Evolutionary conservation across 2,888 invertebrate genomes (phyloP).

Genomic region (Protophormia terraenovae): DNA sequence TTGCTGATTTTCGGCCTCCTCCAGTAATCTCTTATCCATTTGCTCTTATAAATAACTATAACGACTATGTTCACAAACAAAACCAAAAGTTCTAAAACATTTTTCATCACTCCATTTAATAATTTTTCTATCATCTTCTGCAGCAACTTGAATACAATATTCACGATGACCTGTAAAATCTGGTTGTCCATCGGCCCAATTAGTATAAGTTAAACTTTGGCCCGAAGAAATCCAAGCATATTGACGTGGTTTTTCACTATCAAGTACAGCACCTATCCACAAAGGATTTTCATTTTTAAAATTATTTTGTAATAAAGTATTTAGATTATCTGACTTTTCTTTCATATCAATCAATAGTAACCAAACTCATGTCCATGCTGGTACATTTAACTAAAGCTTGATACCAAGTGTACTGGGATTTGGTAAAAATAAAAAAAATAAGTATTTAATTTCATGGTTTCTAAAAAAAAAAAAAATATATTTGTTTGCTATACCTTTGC

Average conservation of each 20-base stretch:
- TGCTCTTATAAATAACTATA: not conserved
- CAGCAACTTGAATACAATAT: not conserved
- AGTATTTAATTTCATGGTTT: no score
- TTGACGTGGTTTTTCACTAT: not conserved
- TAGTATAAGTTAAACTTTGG: not conserved
- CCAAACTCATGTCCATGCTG: not conserved
- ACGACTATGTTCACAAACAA: not conserved
- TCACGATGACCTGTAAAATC: not conserved
- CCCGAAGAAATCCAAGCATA: constrained; percentile 1
- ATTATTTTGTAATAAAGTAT: not conserved
- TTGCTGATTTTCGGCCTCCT: not conserved
- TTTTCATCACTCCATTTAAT: not conserved
- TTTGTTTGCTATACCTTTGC: no score
- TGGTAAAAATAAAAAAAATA: no score
- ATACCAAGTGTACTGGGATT: constrained; percentile 10
- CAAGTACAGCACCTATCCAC: not conserved
- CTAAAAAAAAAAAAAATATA: no score
- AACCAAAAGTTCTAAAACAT: no score
- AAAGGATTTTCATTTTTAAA: not conserved
- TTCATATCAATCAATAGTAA: not conserved
- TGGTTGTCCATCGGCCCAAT: not conserved
- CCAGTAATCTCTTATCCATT: not conserved
- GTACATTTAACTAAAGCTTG: not conserved
- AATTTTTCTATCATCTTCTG: not conserved
- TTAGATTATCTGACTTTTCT: not conserved